phyloP scores from a whole-genome alignment of 1,140 invertebrate genomes.

The Aphaenogaster ashmeadi region DNA sequence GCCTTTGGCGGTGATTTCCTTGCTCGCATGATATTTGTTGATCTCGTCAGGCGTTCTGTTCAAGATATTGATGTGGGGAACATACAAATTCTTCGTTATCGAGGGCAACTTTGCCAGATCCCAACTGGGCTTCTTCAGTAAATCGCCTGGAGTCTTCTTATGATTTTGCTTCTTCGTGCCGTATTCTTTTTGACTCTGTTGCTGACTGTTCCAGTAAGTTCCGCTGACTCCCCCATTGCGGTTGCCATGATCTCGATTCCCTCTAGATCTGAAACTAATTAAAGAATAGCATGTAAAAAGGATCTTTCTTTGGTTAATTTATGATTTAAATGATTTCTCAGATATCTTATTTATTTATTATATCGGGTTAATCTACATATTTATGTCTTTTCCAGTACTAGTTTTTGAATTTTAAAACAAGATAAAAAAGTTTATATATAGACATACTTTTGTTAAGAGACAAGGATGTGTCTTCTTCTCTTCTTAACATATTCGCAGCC shows the following conservation, averaged over 20 bases:
- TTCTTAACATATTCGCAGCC: too few relatives aligned
- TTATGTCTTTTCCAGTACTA: too few relatives aligned
- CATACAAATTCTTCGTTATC: slow-evolving; percentile 97
- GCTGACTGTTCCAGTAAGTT: slow-evolving; percentile 86
- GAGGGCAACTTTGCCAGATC: slow-evolving; percentile 92
- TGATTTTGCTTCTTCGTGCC: slow-evolving; percentile 81
- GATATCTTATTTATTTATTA: background rate
- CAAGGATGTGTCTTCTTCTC: too few relatives aligned
- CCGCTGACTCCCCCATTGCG: slow-evolving; percentile 80
- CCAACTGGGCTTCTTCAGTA: slow-evolving; percentile 95
- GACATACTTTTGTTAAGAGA: too few relatives aligned
- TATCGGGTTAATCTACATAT: too few relatives aligned
- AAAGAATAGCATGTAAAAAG: background rate
- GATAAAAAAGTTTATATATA: too few relatives aligned
- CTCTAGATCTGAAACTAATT: slow-evolving; percentile 81
- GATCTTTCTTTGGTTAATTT: background rate
- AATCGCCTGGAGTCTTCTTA: slow-evolving; percentile 92
- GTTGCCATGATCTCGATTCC: slow-evolving; percentile 83
- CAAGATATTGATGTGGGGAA: slow-evolving; percentile 93
- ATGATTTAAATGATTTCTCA: background rate
- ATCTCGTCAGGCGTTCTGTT: slow-evolving; percentile 92
- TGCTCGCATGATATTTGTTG: slow-evolving; percentile 90
- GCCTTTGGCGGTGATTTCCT: slow-evolving; percentile 96
- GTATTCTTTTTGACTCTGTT: slow-evolving; percentile 83
- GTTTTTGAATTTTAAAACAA: too few relatives aligned